Evolutionary conservation across 1,140 invertebrate genomes (phyloP).

Genomic region (Fopius arisanus): DNA sequence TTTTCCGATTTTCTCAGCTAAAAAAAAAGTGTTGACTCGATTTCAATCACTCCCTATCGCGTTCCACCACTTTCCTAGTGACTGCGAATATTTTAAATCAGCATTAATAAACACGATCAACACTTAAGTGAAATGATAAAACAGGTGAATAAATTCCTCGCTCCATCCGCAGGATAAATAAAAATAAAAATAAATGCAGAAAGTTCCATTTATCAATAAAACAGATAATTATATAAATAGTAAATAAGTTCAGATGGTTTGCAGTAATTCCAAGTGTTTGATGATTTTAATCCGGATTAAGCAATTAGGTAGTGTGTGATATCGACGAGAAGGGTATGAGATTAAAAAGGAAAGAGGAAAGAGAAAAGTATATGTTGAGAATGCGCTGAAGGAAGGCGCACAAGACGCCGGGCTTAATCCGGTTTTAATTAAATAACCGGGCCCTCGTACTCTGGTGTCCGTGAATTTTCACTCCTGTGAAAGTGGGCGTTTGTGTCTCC

Average conservation of each 20-base stretch:
- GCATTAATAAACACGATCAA: too few relatives aligned
- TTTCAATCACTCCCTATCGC: too few relatives aligned
- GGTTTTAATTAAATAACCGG: conserved; percentile 59
- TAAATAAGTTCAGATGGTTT: not conserved
- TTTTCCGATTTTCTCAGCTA: too few relatives aligned
- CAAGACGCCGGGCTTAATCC: conserved; percentile 43
- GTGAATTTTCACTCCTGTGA: conserved; percentile 13
- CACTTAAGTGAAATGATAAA: too few relatives aligned
- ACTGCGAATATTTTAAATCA: too few relatives aligned
- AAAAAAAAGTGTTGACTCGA: too few relatives aligned
- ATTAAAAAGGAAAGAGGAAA: not conserved
- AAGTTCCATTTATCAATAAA: not conserved
- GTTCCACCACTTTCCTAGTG: too few relatives aligned
- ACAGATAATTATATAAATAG: not conserved
- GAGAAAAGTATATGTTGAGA: not conserved
- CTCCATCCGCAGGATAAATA: too few relatives aligned
- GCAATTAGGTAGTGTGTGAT: conserved; percentile 45
- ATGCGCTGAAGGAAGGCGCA: conserved; percentile 2
- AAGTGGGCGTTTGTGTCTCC: not conserved
- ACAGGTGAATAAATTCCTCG: too few relatives aligned
- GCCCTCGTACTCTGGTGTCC: not conserved
- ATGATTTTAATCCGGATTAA: conserved; percentile 45
- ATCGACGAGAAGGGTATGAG: not conserved
- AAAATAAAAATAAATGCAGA: not conserved
- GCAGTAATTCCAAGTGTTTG: not conserved